Conservation (phyloP, 1,140 invertebrate species). For the Euschistus heros region DNA sequence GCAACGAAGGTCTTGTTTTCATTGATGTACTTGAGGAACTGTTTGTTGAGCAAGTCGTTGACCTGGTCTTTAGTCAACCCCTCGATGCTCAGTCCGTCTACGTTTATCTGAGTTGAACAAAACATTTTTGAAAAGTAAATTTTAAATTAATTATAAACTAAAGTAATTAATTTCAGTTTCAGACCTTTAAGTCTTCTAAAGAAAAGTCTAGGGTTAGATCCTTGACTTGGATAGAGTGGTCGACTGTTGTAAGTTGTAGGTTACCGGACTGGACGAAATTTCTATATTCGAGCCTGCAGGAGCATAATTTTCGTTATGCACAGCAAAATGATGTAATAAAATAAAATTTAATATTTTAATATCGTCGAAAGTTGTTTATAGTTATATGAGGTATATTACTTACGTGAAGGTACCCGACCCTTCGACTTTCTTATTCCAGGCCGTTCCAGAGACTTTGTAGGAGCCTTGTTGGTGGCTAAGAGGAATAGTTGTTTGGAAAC, state of each 20-base stretch:
- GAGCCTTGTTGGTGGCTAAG: slow-evolving; percentile 2
- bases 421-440: slow-evolving; percentile 9
- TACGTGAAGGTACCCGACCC: slow-evolving; percentile 21
- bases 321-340: neutral
- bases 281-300: neutral
- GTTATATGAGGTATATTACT: neutral
- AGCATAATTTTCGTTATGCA: neutral
- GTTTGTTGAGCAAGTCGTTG: slow-evolving; percentile 2
- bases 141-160: neutral
- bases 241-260: neutral
- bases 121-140: no score
- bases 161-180: neutral
- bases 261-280: neutral
- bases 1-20: slow-evolving; percentile 4
- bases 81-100: neutral
- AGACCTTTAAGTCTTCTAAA: neutral
- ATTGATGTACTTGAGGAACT: slow-evolving; percentile 5
- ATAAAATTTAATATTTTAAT: neutral
- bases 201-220: slow-evolving; percentile 1
- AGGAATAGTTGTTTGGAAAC: slow-evolving; percentile 16
- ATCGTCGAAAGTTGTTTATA: neutral
- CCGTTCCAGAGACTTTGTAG: slow-evolving; percentile 20
- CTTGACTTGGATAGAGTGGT: slow-evolving; percentile 13
- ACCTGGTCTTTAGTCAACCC: slow-evolving; percentile 18
- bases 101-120: neutral